Percentiles rank a stretch among this genome's conserved stretches.
Conservation (phyloP, 2,113 vertebrate species). For the Labrus mixtus region DNA sequence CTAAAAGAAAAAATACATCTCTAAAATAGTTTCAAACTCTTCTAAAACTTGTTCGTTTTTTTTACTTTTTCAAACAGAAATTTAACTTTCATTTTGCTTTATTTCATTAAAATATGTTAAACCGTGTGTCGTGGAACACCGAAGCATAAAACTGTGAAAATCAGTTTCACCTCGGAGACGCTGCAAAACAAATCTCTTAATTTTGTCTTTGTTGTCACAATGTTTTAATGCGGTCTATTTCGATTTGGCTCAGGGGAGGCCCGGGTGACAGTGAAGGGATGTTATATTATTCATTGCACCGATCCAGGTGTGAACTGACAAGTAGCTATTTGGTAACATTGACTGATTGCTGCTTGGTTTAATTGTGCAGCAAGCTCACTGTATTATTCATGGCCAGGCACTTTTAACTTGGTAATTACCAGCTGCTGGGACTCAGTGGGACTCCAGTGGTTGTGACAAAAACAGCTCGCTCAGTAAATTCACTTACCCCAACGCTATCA, state of each 20-base stretch:
- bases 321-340: slow-evolving; percentile 85
- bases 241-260: slow-evolving; percentile 10
- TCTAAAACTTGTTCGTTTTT: background rate
- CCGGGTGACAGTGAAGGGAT: slow-evolving; percentile 26
- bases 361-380: slow-evolving; percentile 81
- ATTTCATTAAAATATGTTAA: background rate
- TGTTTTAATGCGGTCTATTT: slow-evolving; percentile 47
- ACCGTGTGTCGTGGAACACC: slow-evolving; percentile 19
- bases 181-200: slow-evolving; percentile 17
- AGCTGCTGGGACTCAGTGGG: slow-evolving; percentile 74
- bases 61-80: background rate
- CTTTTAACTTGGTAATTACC: slow-evolving; percentile 84
- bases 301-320: slow-evolving; percentile 78
- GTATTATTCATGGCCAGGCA: slow-evolving; percentile 84
- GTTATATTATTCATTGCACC: slow-evolving; percentile 63
- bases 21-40: no score
- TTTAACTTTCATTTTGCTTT: background rate
- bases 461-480: slow-evolving; percentile 75
- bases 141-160: slow-evolving; percentile 36
- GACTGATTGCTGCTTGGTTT: slow-evolving; percentile 82
- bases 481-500: slow-evolving; percentile 61
- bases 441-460: slow-evolving; percentile 73
- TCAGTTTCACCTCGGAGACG: slow-evolving; percentile 4
- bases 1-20: no score
- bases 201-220: slow-evolving; percentile 30